phyloP scores from a whole-genome alignment of 2,113 vertebrate species.

The Agapornis roseicollis region DNA sequence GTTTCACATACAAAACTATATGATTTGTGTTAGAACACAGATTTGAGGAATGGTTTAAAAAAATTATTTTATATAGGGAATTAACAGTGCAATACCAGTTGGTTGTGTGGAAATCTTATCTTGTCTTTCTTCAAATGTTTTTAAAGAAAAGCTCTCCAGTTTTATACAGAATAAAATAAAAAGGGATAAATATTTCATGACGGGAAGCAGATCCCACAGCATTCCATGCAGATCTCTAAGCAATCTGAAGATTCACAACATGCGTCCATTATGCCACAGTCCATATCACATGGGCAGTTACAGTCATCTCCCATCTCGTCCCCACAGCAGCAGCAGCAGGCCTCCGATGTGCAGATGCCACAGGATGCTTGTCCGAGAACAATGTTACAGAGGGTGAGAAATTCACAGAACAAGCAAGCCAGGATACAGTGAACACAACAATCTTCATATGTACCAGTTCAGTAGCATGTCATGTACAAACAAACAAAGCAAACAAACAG shows the following conservation, averaged over 20 bases:
- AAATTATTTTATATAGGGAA: too few relatives aligned
- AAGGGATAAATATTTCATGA: conserved; percentile 79
- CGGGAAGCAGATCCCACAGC: conserved; percentile 98
- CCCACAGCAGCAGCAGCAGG: conserved; percentile 90
- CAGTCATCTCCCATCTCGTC: conserved; percentile 90
- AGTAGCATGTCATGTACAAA: background rate
- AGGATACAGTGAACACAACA: conserved; percentile 97
- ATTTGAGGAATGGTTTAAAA: background rate
- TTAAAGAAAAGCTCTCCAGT: conserved; percentile 73
- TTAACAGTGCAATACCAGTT: conserved; percentile 74
- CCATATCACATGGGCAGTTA: conserved; percentile 86
- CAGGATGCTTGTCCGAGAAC: conserved; percentile 92
- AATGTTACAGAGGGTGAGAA: conserved; percentile 95
- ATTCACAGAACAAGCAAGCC: conserved; percentile 99
- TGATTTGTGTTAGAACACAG: conserved; percentile 25
- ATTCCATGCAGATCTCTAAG: conserved; percentile 99
- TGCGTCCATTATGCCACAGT: conserved; percentile 97
- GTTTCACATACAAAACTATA: conserved; percentile 67
- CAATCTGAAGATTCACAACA: conserved; percentile 98
- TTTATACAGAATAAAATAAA: conserved; percentile 59
- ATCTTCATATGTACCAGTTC: conserved; percentile 72
- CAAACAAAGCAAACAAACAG: background rate
- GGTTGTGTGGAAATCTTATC: conserved; percentile 58
- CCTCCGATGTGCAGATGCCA: conserved; percentile 87
- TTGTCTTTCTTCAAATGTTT: conserved; percentile 51